Base-by-base conservation (phyloP, 2,888 invertebrate species). In the Prosopocoilus inquinatus region DNA sequence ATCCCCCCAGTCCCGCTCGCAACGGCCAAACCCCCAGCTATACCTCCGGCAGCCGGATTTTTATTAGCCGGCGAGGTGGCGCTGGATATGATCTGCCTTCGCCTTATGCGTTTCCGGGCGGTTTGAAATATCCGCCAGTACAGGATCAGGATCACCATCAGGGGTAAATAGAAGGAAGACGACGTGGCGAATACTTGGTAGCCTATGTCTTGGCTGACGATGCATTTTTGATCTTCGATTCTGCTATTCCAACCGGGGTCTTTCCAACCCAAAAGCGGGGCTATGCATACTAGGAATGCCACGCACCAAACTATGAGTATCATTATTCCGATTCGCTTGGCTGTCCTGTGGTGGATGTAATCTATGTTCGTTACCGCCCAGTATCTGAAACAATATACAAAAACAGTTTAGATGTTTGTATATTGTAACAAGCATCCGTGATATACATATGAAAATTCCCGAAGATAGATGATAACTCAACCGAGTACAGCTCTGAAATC, bases 111-210 rank as follows among this genome's bases (percentile, higher is more conserved):
- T 75, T 89, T 89, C 57, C 92, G 54, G 5, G 96, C 96, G 4
- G 94, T 91, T 76, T 92, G 88, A 79, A 91, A 89, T 81, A 90
- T 95, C 74, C 91, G 85, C 89, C 91, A 93, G 80, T 96, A 96
- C 45, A 96, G 83, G 69, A 92, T 84, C 64, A 96, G 83, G 72
- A 96, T 94, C 50, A 93, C 87, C 59, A 90, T 80, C 45, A 95
- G 84, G 20, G 96, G 96, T 61, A 93, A 84, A 76, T 94, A 96
- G 79, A 96, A 96, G 36, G 94, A 94, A 32, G 91, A 91, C 32
- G 90, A 86, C 0, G 94, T 95, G 33, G 94, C 94, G 72, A 94
- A 94, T 71, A 94, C 87, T 79, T 94, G 91, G 73, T 88, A 89
- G 61, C 86, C 85, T 59, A 90, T 82, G 70, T 92, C 91, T 73